A percentile compares a stretch with the other conserved stretches of the same genome.
These are phyloP conservation scores for Rosalia funebris DNA, from an alignment of 2,888 invertebrate genomes.

Conservation along the genomic window DNA sequence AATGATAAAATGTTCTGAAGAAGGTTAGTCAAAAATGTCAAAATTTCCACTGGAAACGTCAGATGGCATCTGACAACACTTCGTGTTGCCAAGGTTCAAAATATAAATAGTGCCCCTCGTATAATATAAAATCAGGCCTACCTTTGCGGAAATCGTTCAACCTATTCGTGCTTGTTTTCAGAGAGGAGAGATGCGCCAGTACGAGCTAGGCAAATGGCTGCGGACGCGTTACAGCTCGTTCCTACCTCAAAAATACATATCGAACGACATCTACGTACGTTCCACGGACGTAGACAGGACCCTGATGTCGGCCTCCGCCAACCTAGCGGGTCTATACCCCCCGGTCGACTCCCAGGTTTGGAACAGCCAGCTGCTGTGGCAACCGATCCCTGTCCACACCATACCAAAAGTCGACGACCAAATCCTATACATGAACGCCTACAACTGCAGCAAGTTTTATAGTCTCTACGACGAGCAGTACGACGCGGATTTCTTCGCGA, in stretches of 20 bases:
- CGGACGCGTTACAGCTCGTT: constrained; percentile 75
- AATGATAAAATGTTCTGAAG: no score
- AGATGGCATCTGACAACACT: no score
- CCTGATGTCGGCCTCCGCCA: constrained; percentile 84
- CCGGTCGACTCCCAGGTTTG: constrained; percentile 70
- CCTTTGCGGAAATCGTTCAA: no score
- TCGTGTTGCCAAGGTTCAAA: no score
- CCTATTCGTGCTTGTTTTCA: neutral
- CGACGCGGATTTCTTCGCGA: neutral
- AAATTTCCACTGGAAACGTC: no score
- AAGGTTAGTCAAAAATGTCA: no score
- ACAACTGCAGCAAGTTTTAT: constrained; percentile 63
- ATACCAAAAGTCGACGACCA: constrained; percentile 39
- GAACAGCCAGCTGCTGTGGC: constrained; percentile 67
- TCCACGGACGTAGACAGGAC: constrained; percentile 90
- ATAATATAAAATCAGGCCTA: no score
- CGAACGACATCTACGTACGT: constrained; percentile 68
- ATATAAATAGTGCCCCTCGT: no score
- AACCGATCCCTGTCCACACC: constrained; percentile 78
- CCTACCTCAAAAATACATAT: constrained; percentile 66
- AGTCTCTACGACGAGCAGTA: constrained; percentile 58
- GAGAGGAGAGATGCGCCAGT: constrained; percentile 63
- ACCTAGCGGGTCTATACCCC: constrained; percentile 80
- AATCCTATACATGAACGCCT: constrained; percentile 66
- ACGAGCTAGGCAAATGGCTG: constrained; percentile 77